A percentile compares a stretch with the other conserved stretches of the same genome.
phyloP scores from a whole-genome alignment of 2,797 vertebrate genomes.

The Capromys pilorides region DNA sequence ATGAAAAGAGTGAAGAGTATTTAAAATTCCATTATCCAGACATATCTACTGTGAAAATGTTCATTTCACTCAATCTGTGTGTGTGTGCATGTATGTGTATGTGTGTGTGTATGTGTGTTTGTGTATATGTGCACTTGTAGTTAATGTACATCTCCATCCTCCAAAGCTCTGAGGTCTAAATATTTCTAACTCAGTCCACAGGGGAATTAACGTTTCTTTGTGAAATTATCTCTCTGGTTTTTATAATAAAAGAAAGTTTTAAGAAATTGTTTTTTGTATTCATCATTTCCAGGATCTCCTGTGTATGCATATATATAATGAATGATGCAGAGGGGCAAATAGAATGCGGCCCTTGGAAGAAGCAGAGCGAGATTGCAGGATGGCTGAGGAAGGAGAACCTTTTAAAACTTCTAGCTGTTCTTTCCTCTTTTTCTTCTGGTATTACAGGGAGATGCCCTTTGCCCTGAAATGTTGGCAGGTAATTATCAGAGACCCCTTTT shows the following conservation, averaged over 20 bases:
- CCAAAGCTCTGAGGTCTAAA: neutral
- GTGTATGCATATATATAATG: neutral
- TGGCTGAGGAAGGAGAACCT: neutral
- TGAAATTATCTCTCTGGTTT: conserved; percentile 31
- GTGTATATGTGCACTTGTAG: neutral
- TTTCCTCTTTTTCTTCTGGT: neutral
- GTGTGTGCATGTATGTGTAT: too few species aligned
- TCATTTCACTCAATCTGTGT: neutral
- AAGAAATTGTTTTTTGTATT: neutral
- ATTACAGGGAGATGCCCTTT: conserved; percentile 65
- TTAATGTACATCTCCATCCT: neutral
- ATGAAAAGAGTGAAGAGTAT: neutral
- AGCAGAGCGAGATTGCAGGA: neutral
- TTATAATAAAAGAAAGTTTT: neutral
- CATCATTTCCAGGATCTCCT: neutral
- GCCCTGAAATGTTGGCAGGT: conserved; percentile 71
- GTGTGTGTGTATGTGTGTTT: too few species aligned
- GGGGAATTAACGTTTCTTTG: conserved; percentile 28
- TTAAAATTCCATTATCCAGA: neutral
- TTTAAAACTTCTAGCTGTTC: conserved; percentile 53
- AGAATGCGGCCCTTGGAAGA: neutral
- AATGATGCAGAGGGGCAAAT: neutral
- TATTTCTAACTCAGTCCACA: conserved; percentile 12
- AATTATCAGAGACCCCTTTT: conserved; percentile 82
- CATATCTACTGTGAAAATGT: neutral